Base-by-base conservation (phyloP, 2,113 vertebrate genomes). In the Paedocypris sp. region DNA sequence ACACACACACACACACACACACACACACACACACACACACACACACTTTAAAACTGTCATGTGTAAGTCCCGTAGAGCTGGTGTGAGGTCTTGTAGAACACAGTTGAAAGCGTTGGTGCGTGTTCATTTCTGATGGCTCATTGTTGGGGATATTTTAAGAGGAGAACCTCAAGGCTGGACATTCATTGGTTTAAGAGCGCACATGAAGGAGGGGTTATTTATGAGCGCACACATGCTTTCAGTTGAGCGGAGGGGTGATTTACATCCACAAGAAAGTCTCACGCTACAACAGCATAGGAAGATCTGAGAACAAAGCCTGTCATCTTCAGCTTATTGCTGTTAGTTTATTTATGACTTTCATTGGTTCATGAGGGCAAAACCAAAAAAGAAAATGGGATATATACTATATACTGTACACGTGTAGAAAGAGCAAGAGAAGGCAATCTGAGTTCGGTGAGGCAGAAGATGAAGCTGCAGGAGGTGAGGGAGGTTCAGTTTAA, bases 61-160 rank as follows among this genome's bases (percentile, higher is more conserved):
- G n/a, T n/a, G n/a, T n/a, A n/a, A n/a, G n/a, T n/a, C n/a, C n/a
- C n/a, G n/a, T n/a, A n/a, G n/a, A n/a, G n/a, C n/a, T n/a, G n/a
- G n/a, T n/a, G n/a, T n/a, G n/a, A n/a, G n/a, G n/a, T n/a, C n/a
- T n/a, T n/a, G n/a, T n/a, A n/a, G n/a, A n/a, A n/a, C n/a, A n/a
- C n/a, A n/a, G n/a, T n/a, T n/a, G n/a, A n/a, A n/a, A n/a, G n/a
- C n/a, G n/a, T n/a, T 26, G 5, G 20, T 47, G 50, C 47, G 46
- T 67, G 56, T 72, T 68, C 61, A 61, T 67, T 75, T 54, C 53
- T 67, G 42, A 60, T 67, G 58, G 10, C 51, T 72, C 69, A 71
- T 75, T 73, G 70, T 72, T 42, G 52, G 41, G 2, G 22, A 12
- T 79, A 80, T 83, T 77, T 80, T 76, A 73, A 69, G 75, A 59